Base-by-base conservation (phyloP, 2,113 vertebrate species). In the Sapajus apella region DNA sequence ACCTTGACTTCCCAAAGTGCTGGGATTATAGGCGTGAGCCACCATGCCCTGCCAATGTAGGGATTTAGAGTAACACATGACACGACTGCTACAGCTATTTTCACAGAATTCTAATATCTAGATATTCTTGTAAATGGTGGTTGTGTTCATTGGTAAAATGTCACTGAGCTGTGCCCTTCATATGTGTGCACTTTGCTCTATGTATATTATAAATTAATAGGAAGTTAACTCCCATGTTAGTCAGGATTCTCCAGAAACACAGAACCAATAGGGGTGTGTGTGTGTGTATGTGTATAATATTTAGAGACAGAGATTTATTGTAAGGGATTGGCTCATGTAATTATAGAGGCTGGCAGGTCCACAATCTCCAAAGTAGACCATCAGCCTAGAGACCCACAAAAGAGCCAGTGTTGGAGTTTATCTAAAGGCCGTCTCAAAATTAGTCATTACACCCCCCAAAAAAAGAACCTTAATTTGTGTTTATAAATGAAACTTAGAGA, bases 381-480 rank as follows among this genome's bases (percentile, higher is more conserved):
- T n/a, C 11, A 94, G 76, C 14, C 66, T 82, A 27, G 16, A 68
- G 35, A 76, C 47, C 32, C 76, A 87, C 2, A 16, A 77, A 91
- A 76, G 75, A 92, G 70, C 35, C 45, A 37, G 43, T 43, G n/a
- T 9, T 61, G 21, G 35, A 84, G 43, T 52, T 50, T 32, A 32
- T 75, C 47, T 81, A 40, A 93, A 87, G 50, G 47, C 61, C 21
- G 6, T 64, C 21, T 90, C 86, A 90, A 75, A 87, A 82, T 86
- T 81, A 87, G 66, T 45, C 45, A 61, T 68, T 40, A 91, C 17
- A 56, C 10, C 12, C 40, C 25, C 43, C 37, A 1, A 17, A 30
- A 37, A 86, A 89, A 96, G 64, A 82, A 93, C 35, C 27, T 90
- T 86, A 91, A 90, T 37, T 45, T 93, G 50, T 37, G 56, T 76